Evolutionary conservation across 92 coral and sea anemone genomes (phyloP).

Genomic region (Phenganax subtilis): DNA sequence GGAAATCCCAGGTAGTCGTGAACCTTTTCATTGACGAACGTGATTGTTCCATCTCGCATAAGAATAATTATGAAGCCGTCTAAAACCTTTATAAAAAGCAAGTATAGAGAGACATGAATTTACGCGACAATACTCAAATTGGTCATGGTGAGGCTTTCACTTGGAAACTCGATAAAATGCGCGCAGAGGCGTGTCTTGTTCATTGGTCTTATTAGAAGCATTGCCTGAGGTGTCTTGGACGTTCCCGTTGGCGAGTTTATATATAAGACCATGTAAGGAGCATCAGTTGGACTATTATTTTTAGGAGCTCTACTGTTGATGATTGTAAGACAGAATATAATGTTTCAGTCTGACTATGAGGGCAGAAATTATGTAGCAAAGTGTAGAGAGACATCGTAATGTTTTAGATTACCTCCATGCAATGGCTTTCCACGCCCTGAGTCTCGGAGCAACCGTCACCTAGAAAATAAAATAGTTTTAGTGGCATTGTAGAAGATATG

Average conservation of each 20-base stretch:
- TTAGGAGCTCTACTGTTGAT: too few species aligned
- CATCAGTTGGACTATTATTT: too few species aligned
- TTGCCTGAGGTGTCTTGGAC: too few species aligned
- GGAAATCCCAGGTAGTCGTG: constrained; percentile 80
- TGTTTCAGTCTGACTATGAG: neutral
- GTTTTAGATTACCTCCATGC: constrained; percentile 21
- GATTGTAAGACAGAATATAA: too few species aligned
- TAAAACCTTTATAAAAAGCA: constrained; percentile 58
- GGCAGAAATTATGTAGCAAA: neutral
- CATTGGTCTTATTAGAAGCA: neutral
- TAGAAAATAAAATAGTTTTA: neutral
- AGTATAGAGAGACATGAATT: neutral
- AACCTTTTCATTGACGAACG: constrained; percentile 81
- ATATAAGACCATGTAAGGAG: too few species aligned
- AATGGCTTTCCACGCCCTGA: constrained; percentile 19
- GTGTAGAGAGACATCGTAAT: neutral
- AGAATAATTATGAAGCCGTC: constrained; percentile 84
- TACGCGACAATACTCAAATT: neutral
- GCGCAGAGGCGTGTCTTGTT: neutral
- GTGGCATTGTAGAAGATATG: neutral
- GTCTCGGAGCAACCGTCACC: constrained; percentile 2
- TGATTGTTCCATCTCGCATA: constrained; percentile 69
- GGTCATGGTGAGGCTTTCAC: neutral
- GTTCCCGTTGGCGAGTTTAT: too few species aligned
- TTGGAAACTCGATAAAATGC: neutral